Evolutionary conservation across 2,797 vertebrate genomes (phyloP).

Genomic region (Orientallactaga sibirica): DNA sequence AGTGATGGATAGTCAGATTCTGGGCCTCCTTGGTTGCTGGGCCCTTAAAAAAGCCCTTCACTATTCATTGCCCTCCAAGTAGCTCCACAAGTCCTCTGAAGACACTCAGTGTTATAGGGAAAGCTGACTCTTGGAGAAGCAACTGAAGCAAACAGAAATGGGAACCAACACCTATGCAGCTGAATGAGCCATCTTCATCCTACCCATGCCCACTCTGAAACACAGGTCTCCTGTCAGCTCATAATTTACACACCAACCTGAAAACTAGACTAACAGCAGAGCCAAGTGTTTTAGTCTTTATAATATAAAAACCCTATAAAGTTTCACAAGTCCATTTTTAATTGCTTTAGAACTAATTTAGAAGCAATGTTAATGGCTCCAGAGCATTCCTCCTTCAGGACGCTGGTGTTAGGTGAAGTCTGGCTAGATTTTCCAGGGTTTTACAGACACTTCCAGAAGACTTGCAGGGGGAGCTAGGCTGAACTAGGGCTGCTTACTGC

Average conservation of each 20-base stretch:
- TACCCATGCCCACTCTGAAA: background rate
- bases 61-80: background rate
- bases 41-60: background rate
- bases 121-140: background rate
- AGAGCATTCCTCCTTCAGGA: background rate
- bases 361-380: background rate
- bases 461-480: background rate
- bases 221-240: background rate
- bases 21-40: background rate
- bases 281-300: background rate
- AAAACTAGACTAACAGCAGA: background rate
- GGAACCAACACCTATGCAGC: background rate
- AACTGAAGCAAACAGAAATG: background rate
- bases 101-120: background rate
- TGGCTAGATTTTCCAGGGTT: background rate
- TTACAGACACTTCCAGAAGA: background rate
- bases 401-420: background rate
- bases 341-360: background rate
- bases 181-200: background rate
- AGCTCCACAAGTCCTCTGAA: background rate
- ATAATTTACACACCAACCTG: no score
- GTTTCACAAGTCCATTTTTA: background rate
- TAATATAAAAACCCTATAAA: background rate
- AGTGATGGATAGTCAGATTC: background rate
- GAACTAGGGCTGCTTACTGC: background rate